A percentile compares a stretch with the other conserved stretches of the same genome.
Evolutionary conservation across 92 coral and sea anemone species (phyloP).

Genomic region (Pocillopora grandis): DNA sequence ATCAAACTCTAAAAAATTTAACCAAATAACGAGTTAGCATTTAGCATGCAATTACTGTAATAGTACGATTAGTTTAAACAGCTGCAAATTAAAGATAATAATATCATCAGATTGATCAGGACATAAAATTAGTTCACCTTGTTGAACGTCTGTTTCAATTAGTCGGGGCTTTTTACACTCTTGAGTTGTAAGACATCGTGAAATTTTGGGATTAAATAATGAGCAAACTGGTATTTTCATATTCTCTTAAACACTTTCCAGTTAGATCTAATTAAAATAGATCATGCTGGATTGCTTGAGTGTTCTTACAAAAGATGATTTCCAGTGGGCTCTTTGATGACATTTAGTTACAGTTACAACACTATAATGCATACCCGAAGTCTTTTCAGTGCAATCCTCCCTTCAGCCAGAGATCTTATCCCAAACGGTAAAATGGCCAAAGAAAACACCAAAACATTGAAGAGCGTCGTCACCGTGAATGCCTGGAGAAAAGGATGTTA

Average conservation of each 20-base stretch:
- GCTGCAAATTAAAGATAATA: no score
- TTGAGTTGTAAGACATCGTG: neutral
- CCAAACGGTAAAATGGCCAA: conserved; percentile 91
- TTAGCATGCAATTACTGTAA: no score
- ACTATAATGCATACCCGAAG: conserved; percentile 54
- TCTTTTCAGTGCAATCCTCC: conserved; percentile 74
- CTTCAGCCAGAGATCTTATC: conserved; percentile 78
- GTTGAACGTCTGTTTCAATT: no score
- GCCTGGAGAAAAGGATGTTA: conserved; percentile 55
- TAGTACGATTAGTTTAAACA: neutral
- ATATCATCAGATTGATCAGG: no score
- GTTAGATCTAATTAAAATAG: no score
- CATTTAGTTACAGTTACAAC: neutral
- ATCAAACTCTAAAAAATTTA: conserved; percentile 33
- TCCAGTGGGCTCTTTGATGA: no score
- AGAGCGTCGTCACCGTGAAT: conserved; percentile 79
- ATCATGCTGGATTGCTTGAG: no score
- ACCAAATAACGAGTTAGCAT: no score
- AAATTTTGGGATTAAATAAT: neutral
- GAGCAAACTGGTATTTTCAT: no score
- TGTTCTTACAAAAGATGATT: no score
- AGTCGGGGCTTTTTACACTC: neutral
- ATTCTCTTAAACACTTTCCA: no score
- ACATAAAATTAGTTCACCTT: no score
- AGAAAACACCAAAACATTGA: conserved; percentile 73